Evolutionary conservation across 2,113 vertebrate genomes (phyloP).

Genomic region (Archilochus colubris): DNA sequence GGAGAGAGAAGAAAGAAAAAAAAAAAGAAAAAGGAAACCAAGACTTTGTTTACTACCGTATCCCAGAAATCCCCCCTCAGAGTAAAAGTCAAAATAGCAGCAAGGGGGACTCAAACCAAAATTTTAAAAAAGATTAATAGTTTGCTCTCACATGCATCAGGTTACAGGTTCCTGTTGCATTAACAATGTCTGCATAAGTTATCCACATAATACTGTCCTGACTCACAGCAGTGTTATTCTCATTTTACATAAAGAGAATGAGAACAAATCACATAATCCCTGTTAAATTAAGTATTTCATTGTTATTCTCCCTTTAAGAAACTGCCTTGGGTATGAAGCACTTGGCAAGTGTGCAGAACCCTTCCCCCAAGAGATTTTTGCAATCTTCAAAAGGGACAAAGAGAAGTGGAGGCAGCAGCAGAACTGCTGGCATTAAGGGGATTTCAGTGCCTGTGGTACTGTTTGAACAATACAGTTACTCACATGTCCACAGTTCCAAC

Average conservation of each 20-base stretch:
- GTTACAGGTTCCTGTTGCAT: background rate
- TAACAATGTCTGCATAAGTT: background rate
- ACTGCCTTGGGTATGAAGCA: background rate
- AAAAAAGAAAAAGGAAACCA: background rate
- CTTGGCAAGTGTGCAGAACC: background rate
- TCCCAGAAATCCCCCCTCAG: background rate
- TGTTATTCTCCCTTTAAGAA: background rate
- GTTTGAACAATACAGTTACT: background rate
- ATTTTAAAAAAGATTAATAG: background rate
- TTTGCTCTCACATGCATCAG: background rate
- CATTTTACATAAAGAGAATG: background rate
- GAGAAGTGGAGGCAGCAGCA: background rate
- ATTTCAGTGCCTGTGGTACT: background rate
- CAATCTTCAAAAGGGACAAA: background rate
- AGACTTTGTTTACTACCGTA: background rate
- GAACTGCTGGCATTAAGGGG: accelerated
- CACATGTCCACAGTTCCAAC: background rate
- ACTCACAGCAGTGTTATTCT: background rate
- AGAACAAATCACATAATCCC: background rate
- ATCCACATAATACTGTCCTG: background rate
- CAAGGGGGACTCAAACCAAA: background rate
- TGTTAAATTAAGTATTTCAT: background rate
- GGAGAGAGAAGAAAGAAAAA: too few relatives aligned
- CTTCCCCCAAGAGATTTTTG: background rate
- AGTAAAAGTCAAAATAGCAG: background rate